Conservation (phyloP, 92 coral and sea anemone genomes). For the Bergia puertoricense region DNA sequence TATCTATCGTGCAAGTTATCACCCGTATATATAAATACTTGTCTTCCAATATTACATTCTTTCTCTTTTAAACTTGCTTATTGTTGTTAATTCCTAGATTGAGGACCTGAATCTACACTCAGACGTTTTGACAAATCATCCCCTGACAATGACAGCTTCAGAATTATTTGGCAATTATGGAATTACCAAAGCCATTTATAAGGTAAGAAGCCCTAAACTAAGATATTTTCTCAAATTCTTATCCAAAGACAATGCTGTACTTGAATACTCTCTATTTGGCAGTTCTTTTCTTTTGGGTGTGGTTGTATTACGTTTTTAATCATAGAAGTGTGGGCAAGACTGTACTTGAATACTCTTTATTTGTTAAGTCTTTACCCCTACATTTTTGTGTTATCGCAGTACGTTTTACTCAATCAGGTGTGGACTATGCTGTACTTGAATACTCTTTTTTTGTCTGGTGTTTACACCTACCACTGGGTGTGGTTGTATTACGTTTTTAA, state of each 20-base stretch:
- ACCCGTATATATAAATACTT: not conserved
- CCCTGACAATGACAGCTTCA: not conserved
- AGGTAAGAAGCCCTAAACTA: not conserved
- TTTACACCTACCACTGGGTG: too few relatives aligned
- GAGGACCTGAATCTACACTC: conserved; percentile 5
- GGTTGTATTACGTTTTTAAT: too few relatives aligned
- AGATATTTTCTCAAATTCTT: not conserved
- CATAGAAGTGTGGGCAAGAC: too few relatives aligned
- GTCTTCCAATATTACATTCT: not conserved
- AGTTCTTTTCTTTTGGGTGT: too few relatives aligned
- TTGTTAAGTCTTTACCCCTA: too few relatives aligned
- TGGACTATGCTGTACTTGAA: too few relatives aligned
- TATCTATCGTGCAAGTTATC: not conserved
- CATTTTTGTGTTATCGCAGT: too few relatives aligned
- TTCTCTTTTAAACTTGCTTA: not conserved
- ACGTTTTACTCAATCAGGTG: too few relatives aligned
- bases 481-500: too few relatives aligned
- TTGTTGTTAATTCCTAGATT: not conserved
- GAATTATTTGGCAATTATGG: not conserved
- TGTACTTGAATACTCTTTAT: too few relatives aligned
- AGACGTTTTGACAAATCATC: not conserved
- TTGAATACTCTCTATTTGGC: too few relatives aligned
- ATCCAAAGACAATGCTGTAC: not conserved
- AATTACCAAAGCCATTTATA: not conserved
- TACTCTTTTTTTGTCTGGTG: too few relatives aligned